Evolutionary conservation across 2,888 invertebrate genomes (phyloP), one percentile per base, ranked within the genome.

Genomic region (Coremacera marginata): DNA sequence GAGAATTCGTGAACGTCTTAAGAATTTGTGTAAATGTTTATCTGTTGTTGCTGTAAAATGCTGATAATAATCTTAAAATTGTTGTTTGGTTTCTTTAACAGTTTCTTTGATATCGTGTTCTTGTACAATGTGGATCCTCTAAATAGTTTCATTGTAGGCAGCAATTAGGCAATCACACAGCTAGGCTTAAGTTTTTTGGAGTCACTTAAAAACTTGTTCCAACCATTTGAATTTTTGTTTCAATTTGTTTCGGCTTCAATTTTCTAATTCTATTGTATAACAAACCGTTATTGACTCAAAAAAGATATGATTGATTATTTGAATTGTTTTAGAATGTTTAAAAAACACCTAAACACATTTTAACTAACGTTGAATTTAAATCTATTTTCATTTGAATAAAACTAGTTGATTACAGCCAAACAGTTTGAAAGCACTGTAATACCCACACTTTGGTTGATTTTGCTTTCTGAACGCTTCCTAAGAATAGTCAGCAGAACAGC

Each of bases 1-100:
- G 55, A 22, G 63, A 63, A 63, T 65, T 73, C 73, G 74, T 74
- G 74, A 65, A 74, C 27, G 67, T 74, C 49, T 49, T 51, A 25
- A 31, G 73, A 22, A 73, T 52, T 34, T 73, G 62, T 63, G 73
- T 49, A 73, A 51, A 73, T 73, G 14, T 16, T 68, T 68, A 68
- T 68, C 68, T 51, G 14, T 25, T 68, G 49, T 68, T 44, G 31
- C 31, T 31, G 37, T 44, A 44, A 71, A 71, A 34, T 71, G 55
- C 57, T 71, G 71, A 71, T 60, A 55, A 37, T 8, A 9, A 57
- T 68, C 68, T 8, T 19, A 68, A 44, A 25, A 2, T 51, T 19
- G 22, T 68, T 49, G 19, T 55, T 55, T 55, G 2, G 22, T 19
- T 55, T 55, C 2, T 55, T 55, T 19, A 3, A 5, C 9, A 5